A percentile compares a stretch with the other conserved stretches of the same genome.
Evolutionary conservation across 2,888 invertebrate genomes (phyloP).

Genomic region (Cacoxenus indagator): DNA sequence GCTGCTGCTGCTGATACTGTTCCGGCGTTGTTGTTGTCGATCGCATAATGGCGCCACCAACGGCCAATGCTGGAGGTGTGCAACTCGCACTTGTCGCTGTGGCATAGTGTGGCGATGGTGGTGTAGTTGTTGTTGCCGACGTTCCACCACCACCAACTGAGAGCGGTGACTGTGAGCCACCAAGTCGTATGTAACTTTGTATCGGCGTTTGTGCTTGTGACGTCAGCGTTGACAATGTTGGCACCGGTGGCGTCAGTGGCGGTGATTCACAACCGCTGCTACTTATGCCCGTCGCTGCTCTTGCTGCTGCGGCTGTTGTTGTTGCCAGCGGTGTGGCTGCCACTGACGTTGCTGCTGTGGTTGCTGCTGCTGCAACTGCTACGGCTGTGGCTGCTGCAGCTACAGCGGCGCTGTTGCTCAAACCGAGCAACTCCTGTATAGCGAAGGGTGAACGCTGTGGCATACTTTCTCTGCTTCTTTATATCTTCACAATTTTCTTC

Average conservation of each 20-base stretch:
- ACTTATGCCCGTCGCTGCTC: slow-evolving; percentile 16
- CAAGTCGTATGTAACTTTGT: not conserved
- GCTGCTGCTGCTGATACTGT: slow-evolving; percentile 47
- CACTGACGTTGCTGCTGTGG: slow-evolving; percentile 19
- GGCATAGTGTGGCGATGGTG: slow-evolving; percentile 29
- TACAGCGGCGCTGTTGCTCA: slow-evolving; percentile 54
- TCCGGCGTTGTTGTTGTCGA: slow-evolving; percentile 1
- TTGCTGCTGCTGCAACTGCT: slow-evolving; percentile 39
- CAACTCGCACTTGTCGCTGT: slow-evolving; percentile 36
- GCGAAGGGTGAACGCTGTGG: slow-evolving; percentile 71
- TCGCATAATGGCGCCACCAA: slow-evolving; percentile 30
- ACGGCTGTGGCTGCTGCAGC: slow-evolving; percentile 55
- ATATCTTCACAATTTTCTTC: not conserved
- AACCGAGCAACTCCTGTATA: slow-evolving; percentile 70
- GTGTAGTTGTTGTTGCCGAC: slow-evolving; percentile 33
- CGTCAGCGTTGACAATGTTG: not conserved
- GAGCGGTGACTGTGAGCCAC: slow-evolving; percentile 15
- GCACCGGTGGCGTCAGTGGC: not conserved
- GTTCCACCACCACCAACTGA: slow-evolving; percentile 27
- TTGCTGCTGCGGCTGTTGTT: slow-evolving; percentile 26
- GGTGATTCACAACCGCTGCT: slow-evolving; percentile 11
- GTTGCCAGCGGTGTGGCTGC: slow-evolving; percentile 17
- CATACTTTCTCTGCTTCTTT: slow-evolving; percentile 47
- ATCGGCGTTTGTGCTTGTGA: not conserved
- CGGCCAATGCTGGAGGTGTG: slow-evolving; percentile 36